Base-by-base conservation (phyloP, 2,113 vertebrate genomes). In the Nesogale talazaci region DNA sequence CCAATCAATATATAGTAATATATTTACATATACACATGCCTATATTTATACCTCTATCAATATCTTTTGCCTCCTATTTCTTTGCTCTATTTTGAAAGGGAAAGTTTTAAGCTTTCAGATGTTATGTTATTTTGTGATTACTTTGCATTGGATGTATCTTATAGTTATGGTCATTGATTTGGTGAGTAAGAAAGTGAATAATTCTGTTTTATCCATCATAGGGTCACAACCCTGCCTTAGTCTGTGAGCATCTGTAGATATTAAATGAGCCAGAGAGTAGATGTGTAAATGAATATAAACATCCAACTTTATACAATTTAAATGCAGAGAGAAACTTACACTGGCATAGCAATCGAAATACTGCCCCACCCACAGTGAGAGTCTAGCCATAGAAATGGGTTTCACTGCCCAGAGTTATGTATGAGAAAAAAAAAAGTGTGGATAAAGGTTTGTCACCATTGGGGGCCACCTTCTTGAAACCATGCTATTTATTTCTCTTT, bases 281-380 rank as follows among this genome's bases (percentile, higher is more conserved):
- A 63, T 34, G 27, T 72, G 6, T 46, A 46, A 94, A 36, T 59
- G 34, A 67, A n/a, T 46, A 31, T 23, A 14, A 42, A 12, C 29
- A 22, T n/a, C 19, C 16, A 36, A 36, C 19, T 76, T n/a, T 61
- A 78, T 40, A n/a, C 29, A 83, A 63, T 29, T 74, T 74, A 63
- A 36, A 61, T 0, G 1, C 4, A 80, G 31, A 92, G 46, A 61
- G 27, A 34, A 14, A 56, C 2, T 0, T 16, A 59, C 61, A 3
- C n/a, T 57, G 4, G 3, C 15, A 20, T 6, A 17, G 7, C 8
- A n/a, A 2, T 6, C 12, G 2, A 61, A 1, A 22, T 11, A 38
- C 31, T 36, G 19, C 65, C 10, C 3, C 23, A 59, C 1, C 2
- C 20, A 76, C 29, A 25, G 29, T 42, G 67, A 38, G 38, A 83